Evolutionary conservation across 2,888 invertebrate genomes (phyloP), one percentile per base, ranked within the genome.

Genomic region (Xestia xanthographa): DNA sequence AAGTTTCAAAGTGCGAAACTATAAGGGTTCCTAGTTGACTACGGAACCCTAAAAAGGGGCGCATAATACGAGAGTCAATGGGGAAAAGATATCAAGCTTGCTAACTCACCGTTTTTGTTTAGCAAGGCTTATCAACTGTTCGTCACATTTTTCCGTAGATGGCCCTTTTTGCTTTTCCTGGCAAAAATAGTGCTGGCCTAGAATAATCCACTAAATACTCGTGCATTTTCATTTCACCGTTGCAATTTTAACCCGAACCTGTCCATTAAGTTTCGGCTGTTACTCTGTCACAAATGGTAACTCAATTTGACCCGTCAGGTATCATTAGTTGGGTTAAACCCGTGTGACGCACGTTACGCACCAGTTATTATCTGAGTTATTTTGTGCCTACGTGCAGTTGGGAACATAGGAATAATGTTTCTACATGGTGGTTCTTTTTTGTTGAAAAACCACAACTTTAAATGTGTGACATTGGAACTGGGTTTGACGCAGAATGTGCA

Each of bases 291-390:
- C 45, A 62, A 56, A 74, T 67, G 62, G 20, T 29, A 53, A 66
- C 62, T 83, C 66, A 34, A 71, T 68, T 71, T 66, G 58, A 71
- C 63, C 82, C 45, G 67, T 84, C 75, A 56, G 70, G 70, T 70
- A 48, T 84, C 71, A 75, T 80, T 84, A 71, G 53, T 12, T 9
- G 43, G 67, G 75, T 68, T 71, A 75, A 56, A 84, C 85, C 68
- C 71, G 70, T 69, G 62, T 72, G 71, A 80, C 66, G 41, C 48
- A 69, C 22, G 68, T 48, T 17, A 83, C 68, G 67, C 72, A 78
- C 58, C 50, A 78, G 67, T 68, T 72, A 72, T 68, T 72, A 78
- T 68, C 43, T 4, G 14, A 65, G 45, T 50, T 38, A 65, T 77
- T 82, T 67, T 29, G 43, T 82, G 78, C 14, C 5, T 77, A 77